phyloP scores from a whole-genome alignment of 1,140 invertebrate species.

The Nymphalis io region DNA sequence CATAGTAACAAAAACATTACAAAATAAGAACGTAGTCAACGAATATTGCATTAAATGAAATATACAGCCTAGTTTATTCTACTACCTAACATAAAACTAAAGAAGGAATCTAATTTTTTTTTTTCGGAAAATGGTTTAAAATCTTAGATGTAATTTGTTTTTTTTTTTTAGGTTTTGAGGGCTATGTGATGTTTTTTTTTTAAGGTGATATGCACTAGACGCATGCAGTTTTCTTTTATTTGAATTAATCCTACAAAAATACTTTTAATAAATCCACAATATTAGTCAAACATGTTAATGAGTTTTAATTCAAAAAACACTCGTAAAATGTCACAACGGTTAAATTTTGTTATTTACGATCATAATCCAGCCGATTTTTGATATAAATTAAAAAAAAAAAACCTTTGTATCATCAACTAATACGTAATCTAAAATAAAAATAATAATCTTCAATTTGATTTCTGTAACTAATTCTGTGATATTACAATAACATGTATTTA shows the following conservation, averaged over 20 bases:
- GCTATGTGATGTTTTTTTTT: too few species aligned
- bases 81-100: neutral
- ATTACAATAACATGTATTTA: too few species aligned
- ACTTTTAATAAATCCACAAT: slow-evolving; percentile 27
- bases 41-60: neutral
- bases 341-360: slow-evolving; percentile 46
- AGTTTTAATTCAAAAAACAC: slow-evolving; percentile 32
- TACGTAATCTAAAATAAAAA: too few species aligned
- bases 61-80: neutral
- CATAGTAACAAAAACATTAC: neutral
- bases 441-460: too few species aligned
- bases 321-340: slow-evolving; percentile 36
- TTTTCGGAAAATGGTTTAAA: neutral
- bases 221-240: neutral
- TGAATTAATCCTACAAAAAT: neutral
- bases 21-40: neutral
- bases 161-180: too few species aligned
- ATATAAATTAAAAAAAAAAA: neutral
- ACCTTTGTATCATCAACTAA: too few species aligned
- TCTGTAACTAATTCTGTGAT: too few species aligned
- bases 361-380: slow-evolving; percentile 59
- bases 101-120: neutral
- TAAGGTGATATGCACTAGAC: neutral
- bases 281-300: slow-evolving; percentile 41
- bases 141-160: too few species aligned